These are phyloP conservation scores for Urocyon cinereoargenteus DNA, from an alignment of 2,797 vertebrate species.

Conservation along the genomic window DNA sequence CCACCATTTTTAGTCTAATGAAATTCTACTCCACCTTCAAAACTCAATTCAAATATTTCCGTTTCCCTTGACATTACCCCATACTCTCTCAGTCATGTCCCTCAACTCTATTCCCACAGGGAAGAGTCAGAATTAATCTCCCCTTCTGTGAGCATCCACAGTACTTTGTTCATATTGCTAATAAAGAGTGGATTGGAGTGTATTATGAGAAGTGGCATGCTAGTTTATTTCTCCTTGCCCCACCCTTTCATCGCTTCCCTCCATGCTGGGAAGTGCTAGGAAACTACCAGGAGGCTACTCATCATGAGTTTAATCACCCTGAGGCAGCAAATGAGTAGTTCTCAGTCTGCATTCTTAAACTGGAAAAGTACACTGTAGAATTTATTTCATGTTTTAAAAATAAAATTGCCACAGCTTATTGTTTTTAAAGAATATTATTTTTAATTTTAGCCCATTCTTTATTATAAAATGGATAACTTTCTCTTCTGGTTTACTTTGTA, in stretches of 20 bases:
- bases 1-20: not conserved
- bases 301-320: not conserved
- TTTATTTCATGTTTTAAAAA: slow-evolving; percentile 36
- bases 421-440: slow-evolving; percentile 21
- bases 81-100: not conserved
- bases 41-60: not conserved
- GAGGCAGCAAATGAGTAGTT: not conserved
- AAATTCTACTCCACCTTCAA: slow-evolving; percentile 1
- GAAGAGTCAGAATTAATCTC: not conserved
- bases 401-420: not conserved
- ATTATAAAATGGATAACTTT: not conserved
- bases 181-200: not conserved
- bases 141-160: not conserved
- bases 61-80: not conserved
- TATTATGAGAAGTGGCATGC: not conserved
- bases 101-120: not conserved
- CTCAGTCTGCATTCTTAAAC: not conserved
- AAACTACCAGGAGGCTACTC: not conserved
- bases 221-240: not conserved
- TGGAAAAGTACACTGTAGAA: not conserved
- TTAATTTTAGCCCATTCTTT: not conserved
- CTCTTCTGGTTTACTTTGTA: slow-evolving; percentile 1
- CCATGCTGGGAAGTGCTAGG: not conserved
- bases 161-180: not conserved
- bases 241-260: not conserved